These are phyloP conservation scores for Chaetorhynchus papuensis DNA, from an alignment of 2,113 vertebrate genomes.

Conservation along the genomic window DNA sequence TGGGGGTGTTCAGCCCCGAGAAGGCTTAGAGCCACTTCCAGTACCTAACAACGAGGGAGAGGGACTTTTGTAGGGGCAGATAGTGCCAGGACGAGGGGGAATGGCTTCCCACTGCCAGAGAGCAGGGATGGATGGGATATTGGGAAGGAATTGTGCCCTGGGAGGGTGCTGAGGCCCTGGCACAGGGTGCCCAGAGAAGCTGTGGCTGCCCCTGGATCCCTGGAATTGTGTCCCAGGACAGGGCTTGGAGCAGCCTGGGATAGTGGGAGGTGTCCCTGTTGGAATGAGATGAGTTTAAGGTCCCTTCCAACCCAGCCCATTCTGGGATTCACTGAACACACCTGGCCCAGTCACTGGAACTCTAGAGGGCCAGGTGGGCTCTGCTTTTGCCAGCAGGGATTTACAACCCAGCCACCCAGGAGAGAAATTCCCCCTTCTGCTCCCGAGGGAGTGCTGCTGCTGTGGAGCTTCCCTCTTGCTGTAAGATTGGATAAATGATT, in stretches of 20 bases:
- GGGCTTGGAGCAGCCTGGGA: background rate
- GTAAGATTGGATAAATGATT: background rate
- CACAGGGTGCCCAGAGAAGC: background rate
- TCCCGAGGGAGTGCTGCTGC: background rate
- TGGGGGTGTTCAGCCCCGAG: background rate
- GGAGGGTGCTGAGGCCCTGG: accelerated
- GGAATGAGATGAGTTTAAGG: background rate
- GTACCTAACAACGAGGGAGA: background rate
- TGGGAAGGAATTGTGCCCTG: background rate
- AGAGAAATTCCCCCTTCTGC: background rate
- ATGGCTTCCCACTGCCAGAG: background rate
- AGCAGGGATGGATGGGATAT: accelerated
- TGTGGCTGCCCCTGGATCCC: background rate
- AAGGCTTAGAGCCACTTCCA: background rate
- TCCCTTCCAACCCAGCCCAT: background rate
- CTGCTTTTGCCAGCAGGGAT: background rate
- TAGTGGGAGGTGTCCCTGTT: background rate
- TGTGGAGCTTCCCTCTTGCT: background rate
- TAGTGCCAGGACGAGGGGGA: background rate
- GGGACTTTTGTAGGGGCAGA: background rate
- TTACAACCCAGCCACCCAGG: background rate
- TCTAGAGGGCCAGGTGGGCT: background rate
- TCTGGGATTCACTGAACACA: background rate
- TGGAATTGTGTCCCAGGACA: background rate
- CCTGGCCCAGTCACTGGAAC: background rate